Base-by-base conservation (phyloP, 1,140 invertebrate species). In the Kradibia gibbosae region DNA sequence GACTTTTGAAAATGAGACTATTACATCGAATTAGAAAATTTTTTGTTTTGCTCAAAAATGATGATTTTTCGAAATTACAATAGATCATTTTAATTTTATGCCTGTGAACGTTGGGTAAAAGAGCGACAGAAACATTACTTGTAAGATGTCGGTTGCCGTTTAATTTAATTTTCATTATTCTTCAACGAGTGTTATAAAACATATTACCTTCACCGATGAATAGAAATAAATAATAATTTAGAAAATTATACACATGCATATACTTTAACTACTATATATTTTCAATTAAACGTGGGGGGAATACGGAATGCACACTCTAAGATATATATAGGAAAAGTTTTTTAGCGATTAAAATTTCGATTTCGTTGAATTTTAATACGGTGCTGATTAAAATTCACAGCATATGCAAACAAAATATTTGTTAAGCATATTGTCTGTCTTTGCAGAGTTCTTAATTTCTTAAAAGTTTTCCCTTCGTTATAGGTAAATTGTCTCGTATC, bases 111-210 rank as follows among this genome's bases (percentile, higher is more conserved):
- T 34, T 34, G 13, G 13, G 57, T 60, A 60, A 60, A 60, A 3
- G 15, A 31, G 7, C 7, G 7, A 31, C 25, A 8, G 13, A 34
- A 36, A 34, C n/a, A 20, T 2, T 31, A 8, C 25, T 7, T 31
- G n/a, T 5, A 17, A 17, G 34, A 34, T 3, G 31, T 36, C 1
- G 13, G 28, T 13, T 57, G 22, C 20, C 55, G 4, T 20, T n/a
- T 57, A 3, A 25, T 60, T 60, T 31, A 17, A 15, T 31, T 62
- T 62, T 34, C 42, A 45, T 45, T 10, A 48, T 65, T 65, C 1
- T 28, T 67, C 62, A 67, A 17, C 28, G 17, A 28, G 62, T 67
- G 39, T 67, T 39, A 39, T 67, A 67, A 67, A 67, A 39, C 39
- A 34, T 39, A 67, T 36, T 67, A 28, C 22, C n/a, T 39, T 67